Percentiles rank a stretch among this genome's conserved stretches.
Conservation (phyloP, 92 coral and sea anemone species). For the Phenganax marumi region DNA sequence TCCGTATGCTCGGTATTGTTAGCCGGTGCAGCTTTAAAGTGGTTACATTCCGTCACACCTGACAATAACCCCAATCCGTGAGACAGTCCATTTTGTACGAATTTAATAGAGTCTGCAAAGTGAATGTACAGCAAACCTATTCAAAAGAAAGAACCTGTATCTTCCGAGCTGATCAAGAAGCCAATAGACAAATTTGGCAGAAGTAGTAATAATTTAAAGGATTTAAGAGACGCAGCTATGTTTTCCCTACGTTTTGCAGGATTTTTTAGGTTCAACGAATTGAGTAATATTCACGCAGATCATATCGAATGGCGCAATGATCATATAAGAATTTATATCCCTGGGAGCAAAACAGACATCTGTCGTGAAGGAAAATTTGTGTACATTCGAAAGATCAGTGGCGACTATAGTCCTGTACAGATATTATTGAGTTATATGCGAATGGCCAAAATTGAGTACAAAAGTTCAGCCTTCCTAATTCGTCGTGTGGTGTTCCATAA, state of each 20-base stretch:
- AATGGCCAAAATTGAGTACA: neutral
- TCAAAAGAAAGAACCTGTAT: slow-evolving; percentile 42
- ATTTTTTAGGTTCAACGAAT: slow-evolving; percentile 35
- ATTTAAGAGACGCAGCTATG: slow-evolving; percentile 35
- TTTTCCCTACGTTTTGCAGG: slow-evolving; percentile 44
- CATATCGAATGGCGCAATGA: slow-evolving; percentile 26
- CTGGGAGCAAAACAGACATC: slow-evolving; percentile 8
- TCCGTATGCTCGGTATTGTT: neutral
- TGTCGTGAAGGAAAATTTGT: slow-evolving; percentile 25
- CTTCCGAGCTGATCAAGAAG: slow-evolving; percentile 26
- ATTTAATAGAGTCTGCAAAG: no score
- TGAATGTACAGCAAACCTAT: slow-evolving; percentile 15
- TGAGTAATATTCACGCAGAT: no score
- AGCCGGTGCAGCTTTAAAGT: slow-evolving; percentile 14
- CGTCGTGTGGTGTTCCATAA: neutral
- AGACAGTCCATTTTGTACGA: slow-evolving; percentile 32
- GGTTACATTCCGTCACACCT: no score
- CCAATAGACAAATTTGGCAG: slow-evolving; percentile 9
- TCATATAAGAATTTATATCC: slow-evolving; percentile 14
- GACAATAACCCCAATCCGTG: slow-evolving; percentile 1
- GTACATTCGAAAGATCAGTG: no score
- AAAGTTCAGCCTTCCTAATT: neutral
- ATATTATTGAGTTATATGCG: neutral
- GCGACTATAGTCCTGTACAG: neutral
- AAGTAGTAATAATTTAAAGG: slow-evolving; percentile 2